Conservation (phyloP, 1,140 invertebrate species). For the Rhizoglyphus robini region DNA sequence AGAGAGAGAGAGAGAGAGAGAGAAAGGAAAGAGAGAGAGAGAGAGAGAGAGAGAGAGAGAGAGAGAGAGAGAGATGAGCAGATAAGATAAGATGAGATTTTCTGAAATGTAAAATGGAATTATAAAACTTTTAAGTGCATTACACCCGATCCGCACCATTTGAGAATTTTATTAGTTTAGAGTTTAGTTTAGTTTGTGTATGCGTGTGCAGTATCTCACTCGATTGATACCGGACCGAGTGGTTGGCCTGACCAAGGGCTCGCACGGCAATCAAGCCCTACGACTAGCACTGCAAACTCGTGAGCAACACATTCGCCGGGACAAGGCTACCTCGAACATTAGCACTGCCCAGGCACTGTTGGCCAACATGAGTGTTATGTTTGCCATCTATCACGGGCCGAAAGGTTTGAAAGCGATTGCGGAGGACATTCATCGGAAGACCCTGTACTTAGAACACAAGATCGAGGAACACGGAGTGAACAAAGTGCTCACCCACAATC, state of each 20-base stretch:
- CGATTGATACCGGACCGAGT: slow-evolving; percentile 92
- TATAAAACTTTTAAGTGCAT: no score
- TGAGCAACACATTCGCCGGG: slow-evolving; percentile 93
- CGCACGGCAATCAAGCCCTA: slow-evolving; percentile 71
- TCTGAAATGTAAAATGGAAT: no score
- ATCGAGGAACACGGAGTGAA: not conserved
- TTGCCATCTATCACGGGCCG: slow-evolving; percentile 92
- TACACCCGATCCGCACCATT: no score
- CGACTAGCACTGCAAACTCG: slow-evolving; percentile 89
- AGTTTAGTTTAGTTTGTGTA: slow-evolving; percentile 44
- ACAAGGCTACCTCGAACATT: slow-evolving; percentile 98
- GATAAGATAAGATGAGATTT: no score
- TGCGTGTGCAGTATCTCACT: slow-evolving; percentile 49
- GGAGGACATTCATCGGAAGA: slow-evolving; percentile 65
- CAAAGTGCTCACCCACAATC: slow-evolving; percentile 44
- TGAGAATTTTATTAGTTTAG: slow-evolving; percentile 68
- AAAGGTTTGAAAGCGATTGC: slow-evolving; percentile 76
- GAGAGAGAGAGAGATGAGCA: no score
- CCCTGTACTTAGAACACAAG: slow-evolving; percentile 48
- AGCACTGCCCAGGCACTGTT: slow-evolving; percentile 95
- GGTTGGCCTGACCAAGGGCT: slow-evolving; percentile 90
- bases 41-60: no score
- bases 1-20: no score
- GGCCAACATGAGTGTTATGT: slow-evolving; percentile 93
- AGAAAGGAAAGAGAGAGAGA: no score